Evolutionary conservation across 2,888 invertebrate genomes (phyloP).

Genomic region (Craniophora ligustri): DNA sequence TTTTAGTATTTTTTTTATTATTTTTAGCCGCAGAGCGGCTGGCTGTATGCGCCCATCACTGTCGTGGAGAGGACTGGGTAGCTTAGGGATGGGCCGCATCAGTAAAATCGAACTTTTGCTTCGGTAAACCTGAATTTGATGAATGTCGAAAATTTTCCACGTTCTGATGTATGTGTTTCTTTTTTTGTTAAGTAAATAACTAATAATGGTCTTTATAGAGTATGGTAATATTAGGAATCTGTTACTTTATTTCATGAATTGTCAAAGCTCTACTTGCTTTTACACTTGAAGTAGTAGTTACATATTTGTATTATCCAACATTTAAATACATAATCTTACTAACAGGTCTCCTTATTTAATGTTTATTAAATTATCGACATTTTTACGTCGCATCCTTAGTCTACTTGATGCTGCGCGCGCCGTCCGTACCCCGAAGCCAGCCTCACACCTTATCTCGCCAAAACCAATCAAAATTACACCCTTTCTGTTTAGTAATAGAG

Average conservation of each 20-base stretch:
- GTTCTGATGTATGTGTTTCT: too few relatives aligned
- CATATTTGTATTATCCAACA: too few relatives aligned
- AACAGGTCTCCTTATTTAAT: not conserved
- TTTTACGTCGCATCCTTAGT: conserved; percentile 61
- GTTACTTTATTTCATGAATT: too few relatives aligned
- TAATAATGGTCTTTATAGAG: too few relatives aligned
- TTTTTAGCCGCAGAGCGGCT: conserved; percentile 64
- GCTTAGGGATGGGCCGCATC: conserved; percentile 58
- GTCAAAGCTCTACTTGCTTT: too few relatives aligned
- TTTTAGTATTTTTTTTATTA: conserved; percentile 43
- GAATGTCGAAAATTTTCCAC: not conserved
- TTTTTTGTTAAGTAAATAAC: too few relatives aligned
- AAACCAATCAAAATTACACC: conserved; percentile 57
- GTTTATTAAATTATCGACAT: conserved; percentile 42
- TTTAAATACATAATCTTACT: too few relatives aligned
- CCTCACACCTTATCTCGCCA: conserved; percentile 74
- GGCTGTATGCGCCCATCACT: conserved; percentile 70
- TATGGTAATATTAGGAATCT: too few relatives aligned
- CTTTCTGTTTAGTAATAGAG: conserved; percentile 45
- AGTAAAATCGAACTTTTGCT: conserved; percentile 15
- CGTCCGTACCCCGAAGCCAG: conserved; percentile 60
- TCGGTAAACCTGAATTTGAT: not conserved
- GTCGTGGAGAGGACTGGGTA: conserved; percentile 58
- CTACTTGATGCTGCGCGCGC: conserved; percentile 79
- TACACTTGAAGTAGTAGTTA: too few relatives aligned